Percentiles rank a stretch among this genome's conserved stretches.
Evolutionary conservation across 2,888 invertebrate genomes (phyloP).

Genomic region (Barypeithes pellucidus): DNA sequence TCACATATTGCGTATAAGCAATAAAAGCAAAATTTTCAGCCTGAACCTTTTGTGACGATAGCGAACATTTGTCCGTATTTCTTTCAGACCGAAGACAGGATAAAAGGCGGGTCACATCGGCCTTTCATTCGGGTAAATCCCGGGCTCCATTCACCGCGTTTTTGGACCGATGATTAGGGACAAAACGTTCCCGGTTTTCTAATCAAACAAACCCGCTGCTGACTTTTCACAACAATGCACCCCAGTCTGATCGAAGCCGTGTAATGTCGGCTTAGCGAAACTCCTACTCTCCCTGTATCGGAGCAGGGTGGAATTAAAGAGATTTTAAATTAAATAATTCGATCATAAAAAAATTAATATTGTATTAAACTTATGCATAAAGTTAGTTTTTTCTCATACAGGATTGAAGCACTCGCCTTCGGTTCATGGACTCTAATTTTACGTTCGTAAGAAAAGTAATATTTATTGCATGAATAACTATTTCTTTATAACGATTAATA

Average conservation of each 20-base stretch:
- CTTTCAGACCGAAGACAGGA: slow-evolving; percentile 27
- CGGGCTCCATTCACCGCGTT: slow-evolving; percentile 59
- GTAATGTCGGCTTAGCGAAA: slow-evolving; percentile 64
- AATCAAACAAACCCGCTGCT: slow-evolving; percentile 69
- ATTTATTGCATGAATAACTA: too few species aligned
- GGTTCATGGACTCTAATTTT: too few species aligned
- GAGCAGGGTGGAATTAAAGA: slow-evolving; percentile 11
- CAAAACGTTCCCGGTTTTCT: slow-evolving; percentile 66
- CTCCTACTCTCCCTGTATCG: slow-evolving; percentile 54
- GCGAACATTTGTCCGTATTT: slow-evolving; percentile 46
- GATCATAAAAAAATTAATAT: too few species aligned
- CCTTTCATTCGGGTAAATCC: slow-evolving; percentile 49
- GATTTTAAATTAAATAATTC: not conserved
- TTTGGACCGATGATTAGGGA: slow-evolving; percentile 68
- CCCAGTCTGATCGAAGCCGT: slow-evolving; percentile 68
- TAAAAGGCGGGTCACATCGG: slow-evolving; percentile 41
- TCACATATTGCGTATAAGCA: not conserved
- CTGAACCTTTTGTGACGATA: slow-evolving; percentile 19
- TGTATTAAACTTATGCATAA: too few species aligned
- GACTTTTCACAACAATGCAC: slow-evolving; percentile 67
- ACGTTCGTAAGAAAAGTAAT: too few species aligned
- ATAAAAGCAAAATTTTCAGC: not conserved
- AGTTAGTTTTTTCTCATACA: too few species aligned
- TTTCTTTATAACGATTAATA: too few species aligned
- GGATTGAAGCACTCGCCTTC: too few species aligned